Evolutionary conservation across 2,113 vertebrate species (phyloP).

Genomic region (Oreotragus oreotragus): DNA sequence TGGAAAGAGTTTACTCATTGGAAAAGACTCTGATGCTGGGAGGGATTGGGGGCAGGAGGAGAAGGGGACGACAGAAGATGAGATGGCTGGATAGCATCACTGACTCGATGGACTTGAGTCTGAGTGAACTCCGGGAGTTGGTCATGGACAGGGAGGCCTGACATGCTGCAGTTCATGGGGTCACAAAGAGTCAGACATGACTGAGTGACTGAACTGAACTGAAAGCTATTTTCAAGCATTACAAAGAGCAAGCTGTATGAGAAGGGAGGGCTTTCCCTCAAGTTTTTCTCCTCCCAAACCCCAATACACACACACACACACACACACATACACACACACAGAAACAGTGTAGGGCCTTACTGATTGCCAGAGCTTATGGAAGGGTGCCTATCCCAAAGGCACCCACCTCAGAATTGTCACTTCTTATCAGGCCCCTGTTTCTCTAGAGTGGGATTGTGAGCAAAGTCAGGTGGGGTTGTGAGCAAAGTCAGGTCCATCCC

Average conservation of each 20-base stretch:
- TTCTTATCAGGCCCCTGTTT: not conserved
- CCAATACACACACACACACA: not conserved
- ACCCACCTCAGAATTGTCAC: not conserved
- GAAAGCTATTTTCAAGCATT: not conserved
- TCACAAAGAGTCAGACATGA: too few species aligned
- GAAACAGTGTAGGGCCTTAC: not conserved
- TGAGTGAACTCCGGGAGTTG: too few species aligned
- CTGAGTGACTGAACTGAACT: too few species aligned
- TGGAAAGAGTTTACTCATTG: too few species aligned
- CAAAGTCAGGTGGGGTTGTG: not conserved
- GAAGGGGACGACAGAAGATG: too few species aligned
- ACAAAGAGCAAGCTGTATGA: not conserved
- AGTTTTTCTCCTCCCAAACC: not conserved
- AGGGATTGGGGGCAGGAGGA: too few species aligned
- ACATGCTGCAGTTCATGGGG: too few species aligned
- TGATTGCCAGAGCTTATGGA: not conserved
- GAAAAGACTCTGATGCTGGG: too few species aligned
- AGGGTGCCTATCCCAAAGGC: not conserved
- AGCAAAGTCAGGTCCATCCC: not conserved
- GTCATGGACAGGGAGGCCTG: too few species aligned
- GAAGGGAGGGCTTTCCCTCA: not conserved
- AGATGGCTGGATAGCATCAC: too few species aligned
- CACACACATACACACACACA: not conserved
- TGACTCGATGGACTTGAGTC: too few species aligned
- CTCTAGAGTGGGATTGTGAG: not conserved